phyloP scores from a whole-genome alignment of 2,113 vertebrate genomes.

The Glaucidium brasilianum region DNA sequence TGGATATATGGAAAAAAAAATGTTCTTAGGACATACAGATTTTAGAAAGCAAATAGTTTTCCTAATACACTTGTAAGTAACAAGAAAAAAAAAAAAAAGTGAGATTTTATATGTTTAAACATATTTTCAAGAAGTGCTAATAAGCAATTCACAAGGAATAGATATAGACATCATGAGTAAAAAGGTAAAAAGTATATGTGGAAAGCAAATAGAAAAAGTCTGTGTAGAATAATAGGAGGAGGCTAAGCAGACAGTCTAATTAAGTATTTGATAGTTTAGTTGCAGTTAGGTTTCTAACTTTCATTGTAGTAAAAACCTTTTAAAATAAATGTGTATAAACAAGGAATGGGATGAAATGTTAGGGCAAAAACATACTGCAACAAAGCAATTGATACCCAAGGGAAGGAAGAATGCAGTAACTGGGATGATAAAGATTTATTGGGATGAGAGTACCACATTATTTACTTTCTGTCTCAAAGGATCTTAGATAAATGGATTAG shows the following conservation, averaged over 20 bases:
- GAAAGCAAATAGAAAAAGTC: not conserved
- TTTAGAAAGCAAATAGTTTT: not conserved
- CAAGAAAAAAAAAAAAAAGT: not conserved
- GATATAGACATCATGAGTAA: not conserved
- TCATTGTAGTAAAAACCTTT: not conserved
- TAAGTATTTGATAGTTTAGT: not conserved
- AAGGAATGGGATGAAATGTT: not conserved
- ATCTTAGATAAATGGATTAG: slow-evolving; percentile 1
- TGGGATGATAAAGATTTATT: slow-evolving; percentile 11
- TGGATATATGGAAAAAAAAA: not conserved
- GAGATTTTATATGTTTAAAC: not conserved
- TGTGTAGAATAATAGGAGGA: not conserved
- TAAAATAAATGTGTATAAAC: not conserved
- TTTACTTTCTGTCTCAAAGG: slow-evolving; percentile 2
- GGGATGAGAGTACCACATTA: not conserved
- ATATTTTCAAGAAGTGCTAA: not conserved
- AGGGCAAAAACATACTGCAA: not conserved
- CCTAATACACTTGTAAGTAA: not conserved
- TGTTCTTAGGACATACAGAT: rapidly evolving
- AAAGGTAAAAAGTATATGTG: not conserved
- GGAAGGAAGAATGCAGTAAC: not conserved
- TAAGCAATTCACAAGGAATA: not conserved
- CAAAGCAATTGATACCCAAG: not conserved
- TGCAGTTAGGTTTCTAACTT: not conserved
- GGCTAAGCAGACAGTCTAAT: not conserved